Percentiles rank a stretch among this genome's conserved stretches.
Conservation (phyloP, 2,888 invertebrate genomes). For the Acrobasis repandana region DNA sequence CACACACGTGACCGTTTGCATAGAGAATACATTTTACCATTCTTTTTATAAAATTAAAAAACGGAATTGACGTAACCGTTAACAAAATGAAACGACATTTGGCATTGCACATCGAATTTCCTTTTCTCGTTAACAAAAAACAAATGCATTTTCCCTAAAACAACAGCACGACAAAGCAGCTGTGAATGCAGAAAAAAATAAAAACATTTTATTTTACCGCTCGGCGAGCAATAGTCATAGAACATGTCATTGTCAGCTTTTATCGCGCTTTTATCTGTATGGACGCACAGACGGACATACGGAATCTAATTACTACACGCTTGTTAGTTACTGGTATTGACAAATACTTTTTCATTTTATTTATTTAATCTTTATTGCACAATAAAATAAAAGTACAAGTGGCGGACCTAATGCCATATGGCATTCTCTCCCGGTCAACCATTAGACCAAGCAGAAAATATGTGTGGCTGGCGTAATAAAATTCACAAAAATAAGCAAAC, state of each 20-base stretch:
- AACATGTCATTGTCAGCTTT: conserved; percentile 20
- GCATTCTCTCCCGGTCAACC: no score
- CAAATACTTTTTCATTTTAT: conserved; percentile 1
- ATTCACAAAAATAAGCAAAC: no score
- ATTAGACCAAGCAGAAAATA: no score
- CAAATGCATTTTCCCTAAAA: not conserved
- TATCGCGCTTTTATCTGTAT: conserved; percentile 17
- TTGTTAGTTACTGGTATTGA: conserved; percentile 14
- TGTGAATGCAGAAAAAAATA: conserved; percentile 2
- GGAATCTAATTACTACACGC: conserved; percentile 27
- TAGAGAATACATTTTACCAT: no score
- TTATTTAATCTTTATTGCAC: no score
- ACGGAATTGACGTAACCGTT: not conserved
- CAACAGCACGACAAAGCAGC: not conserved
- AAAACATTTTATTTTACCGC: conserved; percentile 3
- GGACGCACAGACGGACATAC: conserved; percentile 17
- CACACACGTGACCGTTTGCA: no score
- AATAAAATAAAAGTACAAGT: no score
- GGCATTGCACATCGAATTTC: not conserved
- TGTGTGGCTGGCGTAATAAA: no score
- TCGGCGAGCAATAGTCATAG: conserved; percentile 16
- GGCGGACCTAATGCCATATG: no score
- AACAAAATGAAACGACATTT: not conserved
- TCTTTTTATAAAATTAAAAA: no score
- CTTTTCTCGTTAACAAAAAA: not conserved